Evolutionary conservation across 1,140 invertebrate species (phyloP).

Genomic region (Calliopsis andreniformis): DNA sequence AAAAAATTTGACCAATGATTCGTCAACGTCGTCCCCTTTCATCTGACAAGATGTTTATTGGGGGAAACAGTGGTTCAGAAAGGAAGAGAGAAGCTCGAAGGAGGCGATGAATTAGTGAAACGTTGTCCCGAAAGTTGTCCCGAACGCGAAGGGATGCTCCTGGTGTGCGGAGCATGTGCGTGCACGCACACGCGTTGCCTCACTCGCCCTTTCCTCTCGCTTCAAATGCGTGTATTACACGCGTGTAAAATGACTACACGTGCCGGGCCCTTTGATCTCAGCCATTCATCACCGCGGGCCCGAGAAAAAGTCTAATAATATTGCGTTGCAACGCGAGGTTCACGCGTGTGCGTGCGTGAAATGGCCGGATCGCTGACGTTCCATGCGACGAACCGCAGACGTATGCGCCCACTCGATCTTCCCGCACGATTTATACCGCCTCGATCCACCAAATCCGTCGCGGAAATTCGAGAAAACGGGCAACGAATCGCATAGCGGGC

Average conservation of each 20-base stretch:
- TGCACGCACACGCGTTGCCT: not conserved
- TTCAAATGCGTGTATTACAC: slow-evolving; percentile 80
- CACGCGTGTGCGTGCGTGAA: slow-evolving; percentile 39
- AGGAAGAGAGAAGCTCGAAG: no score
- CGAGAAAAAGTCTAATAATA: slow-evolving; percentile 80
- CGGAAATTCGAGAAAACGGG: slow-evolving; percentile 6
- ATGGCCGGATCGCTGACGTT: slow-evolving; percentile 27
- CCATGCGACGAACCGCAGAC: slow-evolving; percentile 24
- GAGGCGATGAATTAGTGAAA: slow-evolving; percentile 19
- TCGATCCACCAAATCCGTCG: slow-evolving; percentile 7
- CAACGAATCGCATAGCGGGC: no score
- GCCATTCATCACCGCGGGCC: slow-evolving; percentile 78
- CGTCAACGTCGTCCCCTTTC: no score
- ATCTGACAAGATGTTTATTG: no score
- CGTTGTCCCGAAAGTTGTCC: slow-evolving; percentile 14
- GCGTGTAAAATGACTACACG: slow-evolving; percentile 79
- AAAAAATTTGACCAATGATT: no score
- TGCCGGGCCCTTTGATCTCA: slow-evolving; percentile 78
- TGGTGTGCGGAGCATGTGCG: slow-evolving; percentile 23
- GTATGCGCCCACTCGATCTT: slow-evolving; percentile 35
- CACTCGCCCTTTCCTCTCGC: slow-evolving; percentile 21
- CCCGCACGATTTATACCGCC: slow-evolving; percentile 31
- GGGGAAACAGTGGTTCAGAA: no score
- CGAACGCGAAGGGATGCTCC: slow-evolving; percentile 18
- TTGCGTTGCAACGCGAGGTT: slow-evolving; percentile 64